These are phyloP conservation scores for Chaetops frenatus DNA, from an alignment of 2,113 vertebrate genomes.

Conservation along the genomic window DNA sequence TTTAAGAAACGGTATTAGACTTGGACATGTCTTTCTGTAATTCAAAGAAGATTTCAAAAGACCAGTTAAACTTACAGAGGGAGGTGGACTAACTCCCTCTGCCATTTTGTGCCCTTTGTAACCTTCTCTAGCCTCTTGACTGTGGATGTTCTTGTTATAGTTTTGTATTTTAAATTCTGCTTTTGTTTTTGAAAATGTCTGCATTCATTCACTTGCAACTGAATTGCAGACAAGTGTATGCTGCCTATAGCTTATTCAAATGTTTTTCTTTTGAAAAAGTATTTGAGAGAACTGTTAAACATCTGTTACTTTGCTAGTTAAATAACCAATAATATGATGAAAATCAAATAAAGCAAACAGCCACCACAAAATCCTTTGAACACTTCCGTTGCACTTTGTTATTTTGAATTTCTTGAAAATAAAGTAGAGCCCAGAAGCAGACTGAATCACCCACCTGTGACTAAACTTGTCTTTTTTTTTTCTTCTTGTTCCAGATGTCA, in stretches of 20 bases:
- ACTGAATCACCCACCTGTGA: neutral
- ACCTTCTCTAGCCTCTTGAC: neutral
- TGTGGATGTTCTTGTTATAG: neutral
- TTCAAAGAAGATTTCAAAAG: neutral
- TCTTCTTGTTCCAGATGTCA: conserved; percentile 80
- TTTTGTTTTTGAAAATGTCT: neutral
- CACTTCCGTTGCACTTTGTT: neutral
- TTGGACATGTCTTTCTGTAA: neutral
- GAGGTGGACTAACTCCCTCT: neutral
- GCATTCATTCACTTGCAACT: neutral
- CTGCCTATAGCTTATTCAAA: neutral
- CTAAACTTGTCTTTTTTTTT: neutral
- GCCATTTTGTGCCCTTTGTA: neutral
- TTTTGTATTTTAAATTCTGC: neutral
- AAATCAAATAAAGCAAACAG: neutral
- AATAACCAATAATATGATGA: neutral
- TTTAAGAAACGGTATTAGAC: neutral
- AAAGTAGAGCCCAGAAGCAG: neutral
- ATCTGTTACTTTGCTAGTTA: neutral
- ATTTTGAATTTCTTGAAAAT: neutral
- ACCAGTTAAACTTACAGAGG: neutral
- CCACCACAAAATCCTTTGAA: neutral
- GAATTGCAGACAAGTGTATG: neutral
- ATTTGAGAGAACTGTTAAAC: neutral
- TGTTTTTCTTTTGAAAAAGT: neutral